phyloP scores from a whole-genome alignment of 2,888 invertebrate species.

The Poecilobothrus nobilitatus region DNA sequence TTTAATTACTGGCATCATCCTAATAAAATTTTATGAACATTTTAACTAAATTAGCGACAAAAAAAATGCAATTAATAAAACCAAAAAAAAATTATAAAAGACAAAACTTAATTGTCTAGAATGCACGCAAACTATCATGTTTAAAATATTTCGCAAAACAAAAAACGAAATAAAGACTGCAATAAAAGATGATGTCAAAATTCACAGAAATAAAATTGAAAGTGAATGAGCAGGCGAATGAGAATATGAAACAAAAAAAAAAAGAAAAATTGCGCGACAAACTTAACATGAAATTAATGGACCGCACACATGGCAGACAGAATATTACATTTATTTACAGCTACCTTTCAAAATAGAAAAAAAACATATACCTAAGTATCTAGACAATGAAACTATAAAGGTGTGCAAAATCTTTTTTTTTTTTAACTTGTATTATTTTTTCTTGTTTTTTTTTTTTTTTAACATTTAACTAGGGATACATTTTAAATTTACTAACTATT shows the following conservation, averaged over 20 bases:
- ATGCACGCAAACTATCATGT: background rate
- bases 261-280: background rate
- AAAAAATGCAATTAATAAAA: too few species aligned
- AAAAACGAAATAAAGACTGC: background rate
- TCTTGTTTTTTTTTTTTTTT: too few species aligned
- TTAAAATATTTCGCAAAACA: background rate
- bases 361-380: background rate
- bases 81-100: background rate
- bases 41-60: background rate
- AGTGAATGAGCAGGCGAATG: background rate
- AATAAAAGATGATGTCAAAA: background rate
- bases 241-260: background rate
- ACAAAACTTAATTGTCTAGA: background rate
- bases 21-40: background rate
- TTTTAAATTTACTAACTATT: too few species aligned
- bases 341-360: background rate
- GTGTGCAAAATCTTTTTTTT: background rate
- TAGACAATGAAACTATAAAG: background rate
- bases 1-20: background rate
- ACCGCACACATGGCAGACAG: conserved; percentile 3
- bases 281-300: background rate
- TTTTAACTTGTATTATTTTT: too few species aligned
- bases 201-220: background rate
- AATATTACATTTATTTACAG: background rate
- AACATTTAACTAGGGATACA: too few species aligned